A percentile compares a stretch with the other conserved stretches of the same genome.
These are phyloP conservation scores for Psophia crepitans DNA, from an alignment of 2,113 vertebrate genomes.

Conservation along the genomic window DNA sequence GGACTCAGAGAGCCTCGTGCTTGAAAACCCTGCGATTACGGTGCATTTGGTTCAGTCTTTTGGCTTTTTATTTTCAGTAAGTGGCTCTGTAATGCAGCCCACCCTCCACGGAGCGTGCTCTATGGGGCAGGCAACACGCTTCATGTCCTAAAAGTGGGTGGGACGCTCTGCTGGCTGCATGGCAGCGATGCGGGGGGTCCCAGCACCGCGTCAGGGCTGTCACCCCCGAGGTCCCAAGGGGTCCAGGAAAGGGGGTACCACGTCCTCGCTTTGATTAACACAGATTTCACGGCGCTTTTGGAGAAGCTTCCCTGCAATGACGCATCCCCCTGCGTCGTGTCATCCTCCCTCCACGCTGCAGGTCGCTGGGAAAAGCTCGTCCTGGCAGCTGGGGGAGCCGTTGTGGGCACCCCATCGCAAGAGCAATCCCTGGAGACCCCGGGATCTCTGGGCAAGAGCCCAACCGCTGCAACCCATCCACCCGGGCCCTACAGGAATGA, in stretches of 20 bases:
- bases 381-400: background rate
- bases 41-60: background rate
- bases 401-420: accelerated
- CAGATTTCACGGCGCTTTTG: accelerated
- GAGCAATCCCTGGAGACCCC: accelerated
- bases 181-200: background rate
- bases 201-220: accelerated
- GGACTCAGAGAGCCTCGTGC: accelerated
- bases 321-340: background rate
- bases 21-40: background rate
- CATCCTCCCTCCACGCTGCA: accelerated
- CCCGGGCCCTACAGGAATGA: accelerated
- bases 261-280: accelerated
- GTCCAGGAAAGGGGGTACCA: accelerated
- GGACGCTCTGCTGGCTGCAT: background rate
- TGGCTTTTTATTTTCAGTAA: background rate
- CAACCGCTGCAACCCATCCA: accelerated
- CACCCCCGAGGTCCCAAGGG: accelerated
- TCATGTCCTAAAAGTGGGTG: background rate
- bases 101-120: background rate
- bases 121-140: accelerated
- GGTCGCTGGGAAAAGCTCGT: background rate
- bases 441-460: too few relatives aligned
- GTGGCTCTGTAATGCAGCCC: background rate
- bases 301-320: background rate